Percentiles rank a stretch among this genome's conserved stretches.
phyloP scores from a whole-genome alignment of 2,797 vertebrate species.

The Glyptemys insculpta region DNA sequence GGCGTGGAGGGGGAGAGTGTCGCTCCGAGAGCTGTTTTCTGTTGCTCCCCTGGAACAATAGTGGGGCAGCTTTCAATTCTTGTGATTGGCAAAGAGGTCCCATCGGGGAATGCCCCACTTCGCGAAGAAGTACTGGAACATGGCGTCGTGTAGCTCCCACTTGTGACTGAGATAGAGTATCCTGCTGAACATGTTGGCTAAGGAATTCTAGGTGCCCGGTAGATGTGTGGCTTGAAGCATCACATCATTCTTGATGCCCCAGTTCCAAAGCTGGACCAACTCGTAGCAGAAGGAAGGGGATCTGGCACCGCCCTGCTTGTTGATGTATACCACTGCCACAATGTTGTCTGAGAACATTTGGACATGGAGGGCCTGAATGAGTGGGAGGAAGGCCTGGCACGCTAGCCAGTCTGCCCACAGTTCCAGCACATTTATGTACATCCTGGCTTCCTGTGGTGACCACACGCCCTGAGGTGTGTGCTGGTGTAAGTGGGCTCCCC shows the following conservation, averaged over 20 bases:
- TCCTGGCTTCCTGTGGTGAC: too few relatives aligned
- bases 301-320: too few relatives aligned
- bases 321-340: neutral
- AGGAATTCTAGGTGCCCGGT: neutral
- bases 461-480: too few relatives aligned
- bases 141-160: neutral
- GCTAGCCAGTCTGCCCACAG: too few relatives aligned
- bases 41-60: neutral
- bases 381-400: neutral
- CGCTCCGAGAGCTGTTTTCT: neutral
- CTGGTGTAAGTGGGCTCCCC: too few relatives aligned
- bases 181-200: neutral
- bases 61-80: neutral
- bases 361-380: neutral
- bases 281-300: neutral
- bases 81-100: neutral
- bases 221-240: neutral
- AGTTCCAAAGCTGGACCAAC: neutral
- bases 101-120: too few relatives aligned
- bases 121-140: too few relatives aligned
- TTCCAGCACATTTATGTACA: too few relatives aligned
- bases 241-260: too few relatives aligned
- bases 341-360: neutral
- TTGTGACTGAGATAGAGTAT: neutral
- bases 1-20: neutral